These are phyloP conservation scores for Ornithoptera alexandrae DNA, from an alignment of 2,888 invertebrate genomes.

Conservation along the genomic window DNA sequence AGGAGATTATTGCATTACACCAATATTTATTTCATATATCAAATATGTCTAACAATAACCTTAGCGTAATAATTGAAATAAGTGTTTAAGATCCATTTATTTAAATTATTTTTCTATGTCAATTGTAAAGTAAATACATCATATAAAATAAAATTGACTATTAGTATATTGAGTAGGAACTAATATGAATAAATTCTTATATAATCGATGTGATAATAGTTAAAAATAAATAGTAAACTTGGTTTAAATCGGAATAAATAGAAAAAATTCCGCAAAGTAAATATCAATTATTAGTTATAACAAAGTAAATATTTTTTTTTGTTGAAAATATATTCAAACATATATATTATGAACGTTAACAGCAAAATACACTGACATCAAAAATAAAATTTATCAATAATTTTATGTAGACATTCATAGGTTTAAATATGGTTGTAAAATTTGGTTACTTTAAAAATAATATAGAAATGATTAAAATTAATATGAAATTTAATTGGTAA, in stretches of 20 bases:
- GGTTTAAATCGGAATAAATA: background rate
- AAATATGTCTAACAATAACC: conserved; percentile 5
- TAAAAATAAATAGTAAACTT: background rate
- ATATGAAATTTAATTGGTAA: no score
- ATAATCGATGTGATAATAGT: conserved; percentile 7
- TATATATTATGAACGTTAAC: no score
- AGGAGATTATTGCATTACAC: conserved; percentile 3
- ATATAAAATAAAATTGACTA: background rate
- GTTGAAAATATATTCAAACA: background rate
- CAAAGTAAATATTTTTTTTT: background rate
- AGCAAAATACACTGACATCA: no score
- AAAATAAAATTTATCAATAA: no score
- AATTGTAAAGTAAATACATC: background rate
- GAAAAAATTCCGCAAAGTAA: background rate
- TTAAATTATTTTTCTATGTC: background rate
- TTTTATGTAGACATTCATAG: background rate
- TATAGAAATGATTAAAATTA: no score
- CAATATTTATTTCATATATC: background rate
- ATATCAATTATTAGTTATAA: background rate
- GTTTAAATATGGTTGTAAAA: background rate
- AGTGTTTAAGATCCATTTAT: background rate
- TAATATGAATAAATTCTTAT: conserved; percentile 18
- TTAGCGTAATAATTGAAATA: conserved; percentile 9
- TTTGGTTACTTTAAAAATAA: no score
- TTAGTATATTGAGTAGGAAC: conserved; percentile 19